Evolutionary conservation across 92 coral and sea anemone species (phyloP).

Genomic region (Parazoanthus swiftii): DNA sequence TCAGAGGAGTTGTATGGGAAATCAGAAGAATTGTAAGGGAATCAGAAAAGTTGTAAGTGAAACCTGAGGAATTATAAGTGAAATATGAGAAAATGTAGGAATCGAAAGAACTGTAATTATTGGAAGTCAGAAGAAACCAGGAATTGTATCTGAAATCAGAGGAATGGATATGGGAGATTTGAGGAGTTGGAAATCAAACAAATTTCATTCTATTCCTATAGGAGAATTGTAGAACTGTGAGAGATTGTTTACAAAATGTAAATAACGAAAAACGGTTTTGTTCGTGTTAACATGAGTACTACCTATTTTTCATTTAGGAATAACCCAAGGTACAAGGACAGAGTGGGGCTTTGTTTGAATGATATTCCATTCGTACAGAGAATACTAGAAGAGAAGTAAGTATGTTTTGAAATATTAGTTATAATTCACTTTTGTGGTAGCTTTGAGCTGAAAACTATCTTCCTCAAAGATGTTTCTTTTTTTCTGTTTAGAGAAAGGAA

Average conservation of each 20-base stretch:
- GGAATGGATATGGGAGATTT: neutral
- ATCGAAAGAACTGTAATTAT: neutral
- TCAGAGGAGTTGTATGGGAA: neutral
- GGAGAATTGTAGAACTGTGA: too few relatives aligned
- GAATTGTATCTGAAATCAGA: too few relatives aligned
- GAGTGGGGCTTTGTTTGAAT: slow-evolving; percentile 56
- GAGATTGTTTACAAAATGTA: too few relatives aligned
- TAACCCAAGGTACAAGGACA: slow-evolving; percentile 71
- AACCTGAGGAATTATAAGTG: neutral
- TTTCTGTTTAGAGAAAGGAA: too few relatives aligned
- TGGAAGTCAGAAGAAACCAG: neutral
- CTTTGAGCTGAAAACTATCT: neutral
- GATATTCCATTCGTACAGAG: slow-evolving; percentile 94
- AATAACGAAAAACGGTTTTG: too few relatives aligned
- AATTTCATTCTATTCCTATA: too few relatives aligned
- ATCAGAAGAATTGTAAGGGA: neutral
- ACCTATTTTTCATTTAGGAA: slow-evolving; percentile 50
- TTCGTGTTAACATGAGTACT: neutral
- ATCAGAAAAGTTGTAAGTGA: neutral
- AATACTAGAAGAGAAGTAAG: slow-evolving; percentile 87
- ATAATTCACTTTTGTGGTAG: neutral
- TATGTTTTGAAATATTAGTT: neutral
- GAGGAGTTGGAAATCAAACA: neutral
- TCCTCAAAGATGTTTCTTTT: too few relatives aligned
- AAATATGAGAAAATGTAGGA: neutral